Evolutionary conservation across 2,888 invertebrate species (phyloP).

Genomic region (Drosophila hamatofila): DNA sequence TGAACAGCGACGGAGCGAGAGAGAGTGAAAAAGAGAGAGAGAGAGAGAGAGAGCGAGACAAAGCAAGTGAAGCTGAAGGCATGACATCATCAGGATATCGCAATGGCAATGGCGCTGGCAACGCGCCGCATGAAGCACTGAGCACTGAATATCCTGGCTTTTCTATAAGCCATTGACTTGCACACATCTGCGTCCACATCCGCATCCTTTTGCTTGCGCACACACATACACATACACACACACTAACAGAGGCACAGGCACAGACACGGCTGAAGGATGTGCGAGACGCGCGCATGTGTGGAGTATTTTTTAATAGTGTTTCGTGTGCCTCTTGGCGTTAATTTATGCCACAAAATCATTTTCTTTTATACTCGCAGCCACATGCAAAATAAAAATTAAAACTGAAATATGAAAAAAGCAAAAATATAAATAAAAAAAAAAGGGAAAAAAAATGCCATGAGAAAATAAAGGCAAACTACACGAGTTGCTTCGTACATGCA

Average conservation of each 20-base stretch:
- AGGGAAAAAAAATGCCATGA: constrained; percentile 12
- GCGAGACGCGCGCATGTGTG: constrained; percentile 57
- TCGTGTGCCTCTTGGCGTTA: constrained; percentile 83
- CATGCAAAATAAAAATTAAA: constrained; percentile 78
- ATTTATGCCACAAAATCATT: constrained; percentile 84
- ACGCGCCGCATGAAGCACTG: constrained; percentile 51
- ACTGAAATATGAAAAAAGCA: constrained; percentile 53
- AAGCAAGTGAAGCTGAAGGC: constrained; percentile 35
- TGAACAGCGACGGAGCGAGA: constrained; percentile 38
- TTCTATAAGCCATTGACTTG: constrained; percentile 79
- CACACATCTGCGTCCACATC: constrained; percentile 61
- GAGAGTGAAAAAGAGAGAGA: neutral
- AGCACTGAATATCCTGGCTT: constrained; percentile 74
- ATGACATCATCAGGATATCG: constrained; percentile 13
- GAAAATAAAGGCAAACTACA: constrained; percentile 40
- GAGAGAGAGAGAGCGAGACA: neutral
- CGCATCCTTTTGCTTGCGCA: constrained; percentile 69
- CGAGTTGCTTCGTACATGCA: constrained; percentile 66
- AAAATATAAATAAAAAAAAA: constrained; percentile 13
- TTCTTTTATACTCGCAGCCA: constrained; percentile 79
- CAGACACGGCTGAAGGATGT: constrained; percentile 47
- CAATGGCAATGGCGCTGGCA: constrained; percentile 24
- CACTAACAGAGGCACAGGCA: constrained; percentile 4
- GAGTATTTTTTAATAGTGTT: constrained; percentile 83
- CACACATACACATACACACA: constrained; percentile 11